These are phyloP conservation scores for human (Homo sapiens) DNA, from an alignment of 2,113 vertebrate genomes.

Conservation along the genomic window GRCh38 chr4:42704501-42705000, in stretches of 20 bases:
- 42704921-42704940: slow-evolving; percentile 63
- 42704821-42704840: slow-evolving; percentile 37
- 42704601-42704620: not conserved
- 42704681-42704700: not conserved
- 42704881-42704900: not conserved
- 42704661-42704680: not conserved
- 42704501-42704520: not conserved
- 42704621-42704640: not conserved
- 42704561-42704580: not conserved
- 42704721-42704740: not conserved
- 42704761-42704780: not conserved
- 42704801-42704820: slow-evolving; percentile 41
- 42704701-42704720: not conserved
- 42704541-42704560: not conserved
- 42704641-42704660: not conserved
- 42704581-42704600: not conserved
- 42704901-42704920: not conserved
- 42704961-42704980: slow-evolving; percentile 73
- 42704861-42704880: slow-evolving; percentile 12
- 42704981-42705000: slow-evolving; percentile 70
- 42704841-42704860: slow-evolving; percentile 59
- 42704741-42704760: not conserved
- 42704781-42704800: not conserved
- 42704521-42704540: not conserved
- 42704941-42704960: slow-evolving; percentile 72